Percentiles rank a stretch among this genome's conserved stretches.
These are phyloP conservation scores for Xiphydria camelus DNA, from an alignment of 2,888 invertebrate species.

Conservation along the genomic window DNA sequence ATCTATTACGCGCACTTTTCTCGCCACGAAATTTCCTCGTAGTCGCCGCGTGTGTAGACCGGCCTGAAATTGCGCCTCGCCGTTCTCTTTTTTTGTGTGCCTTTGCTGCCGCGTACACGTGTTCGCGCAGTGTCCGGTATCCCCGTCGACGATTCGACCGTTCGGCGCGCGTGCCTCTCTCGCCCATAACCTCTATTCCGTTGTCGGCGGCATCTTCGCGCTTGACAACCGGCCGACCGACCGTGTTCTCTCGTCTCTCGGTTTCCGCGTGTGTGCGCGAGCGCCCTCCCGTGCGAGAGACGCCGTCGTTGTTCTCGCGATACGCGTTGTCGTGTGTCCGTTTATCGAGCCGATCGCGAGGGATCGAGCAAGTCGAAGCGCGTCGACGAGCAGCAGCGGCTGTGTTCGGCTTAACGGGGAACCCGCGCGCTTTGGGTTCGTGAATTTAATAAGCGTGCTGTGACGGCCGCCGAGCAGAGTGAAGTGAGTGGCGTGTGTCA, in stretches of 20 bases:
- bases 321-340: conserved; percentile 5
- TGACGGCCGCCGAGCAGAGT: not conserved
- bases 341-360: too few relatives aligned
- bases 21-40: conserved; percentile 15
- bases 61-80: not conserved
- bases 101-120: conserved; percentile 9
- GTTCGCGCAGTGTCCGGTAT: conserved; percentile 1
- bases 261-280: too few relatives aligned
- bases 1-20: conserved; percentile 45
- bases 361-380: too few relatives aligned
- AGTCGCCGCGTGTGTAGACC: too few relatives aligned
- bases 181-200: too few relatives aligned
- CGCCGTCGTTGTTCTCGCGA: too few relatives aligned
- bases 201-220: too few relatives aligned
- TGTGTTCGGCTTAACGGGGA: too few relatives aligned
- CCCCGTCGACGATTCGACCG: conserved; percentile 33
- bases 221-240: conserved; percentile 22
- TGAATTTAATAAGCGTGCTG: conserved; percentile 1
- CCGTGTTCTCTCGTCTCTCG: too few relatives aligned
- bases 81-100: conserved; percentile 7
- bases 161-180: conserved; percentile 23
- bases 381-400: too few relatives aligned
- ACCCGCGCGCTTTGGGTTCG: not conserved
- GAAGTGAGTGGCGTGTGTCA: not conserved
- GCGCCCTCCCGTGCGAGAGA: too few relatives aligned